Base-by-base conservation (phyloP, 2,888 invertebrate genomes). In the Malacosoma neustria region DNA sequence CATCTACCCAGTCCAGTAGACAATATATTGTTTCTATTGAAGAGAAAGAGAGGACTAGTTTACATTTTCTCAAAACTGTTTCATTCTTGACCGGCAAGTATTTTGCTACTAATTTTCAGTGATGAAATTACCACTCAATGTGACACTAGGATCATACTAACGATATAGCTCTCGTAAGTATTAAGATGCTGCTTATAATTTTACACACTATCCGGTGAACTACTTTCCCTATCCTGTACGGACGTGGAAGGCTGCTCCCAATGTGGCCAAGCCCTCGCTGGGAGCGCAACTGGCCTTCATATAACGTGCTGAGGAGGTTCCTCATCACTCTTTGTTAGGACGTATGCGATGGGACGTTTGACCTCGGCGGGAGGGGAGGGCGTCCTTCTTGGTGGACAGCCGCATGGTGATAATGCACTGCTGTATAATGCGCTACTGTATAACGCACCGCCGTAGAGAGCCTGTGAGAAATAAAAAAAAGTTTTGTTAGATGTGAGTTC, bases 231-330 rank as follows among this genome's bases (percentile, higher is more conserved):
- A 29, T 81, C 80, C 45, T 63, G 66, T 4, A 68, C 59, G 14
- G 82, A 81, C 30, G 84, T 82, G 41, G 84, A 84, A 11, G 85
- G 82, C 51, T 71, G 77, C 81, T 84, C 85, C 82, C 85, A 88
- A 47, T 86, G 87, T 51, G 86, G 72, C 71, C 79, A 74, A n/a
- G 72, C 73, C 58, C 91, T 80, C 65, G 91, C 91, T 61, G 92
- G 92, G 85, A 92, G 92, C 91, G 93, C 91, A 67, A 93, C 92
- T 84, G 93, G 93, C 88, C 91, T 93, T 93, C 93, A 93, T 89
- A 93, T 93, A 74, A 93, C 91, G 69, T 92, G 93, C 41, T 89
- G 87, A 1, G 86, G 85, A 0, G 82, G 84, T 47, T 88, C 88
- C 54, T 87, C 86, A 54, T 88, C 87, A 32, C 87, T 88, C 73